A percentile compares a stretch with the other conserved stretches of the same genome.
Conservation (phyloP, 2,797 vertebrate species). For the Eidolon dupreanum region DNA sequence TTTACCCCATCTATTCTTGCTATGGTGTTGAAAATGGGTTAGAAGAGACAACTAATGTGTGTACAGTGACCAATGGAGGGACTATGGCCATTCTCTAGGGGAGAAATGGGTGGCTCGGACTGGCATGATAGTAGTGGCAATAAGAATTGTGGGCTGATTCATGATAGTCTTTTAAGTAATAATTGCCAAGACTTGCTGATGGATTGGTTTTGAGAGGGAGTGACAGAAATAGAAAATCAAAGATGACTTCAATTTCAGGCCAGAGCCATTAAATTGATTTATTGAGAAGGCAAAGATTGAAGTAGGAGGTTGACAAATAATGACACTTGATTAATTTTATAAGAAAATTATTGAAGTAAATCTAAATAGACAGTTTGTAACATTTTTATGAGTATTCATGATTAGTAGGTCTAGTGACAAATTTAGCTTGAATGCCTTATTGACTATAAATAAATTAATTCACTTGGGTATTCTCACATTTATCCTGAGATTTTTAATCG, state of each 20-base stretch:
- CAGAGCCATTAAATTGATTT: background rate
- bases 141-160: background rate
- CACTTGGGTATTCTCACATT: background rate
- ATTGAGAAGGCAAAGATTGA: background rate
- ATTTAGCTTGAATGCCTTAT: slow-evolving; percentile 12
- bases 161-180: background rate
- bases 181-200: background rate
- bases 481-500: slow-evolving; percentile 4
- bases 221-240: background rate
- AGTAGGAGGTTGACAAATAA: slow-evolving; percentile 23
- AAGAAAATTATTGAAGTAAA: slow-evolving; percentile 34
- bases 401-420: background rate
- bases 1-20: background rate
- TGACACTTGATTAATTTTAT: slow-evolving; percentile 2
- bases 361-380: background rate
- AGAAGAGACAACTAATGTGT: background rate
- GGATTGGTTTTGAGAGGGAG: background rate
- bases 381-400: slow-evolving; percentile 1
- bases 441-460: slow-evolving; percentile 37
- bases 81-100: background rate
- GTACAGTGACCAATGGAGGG: background rate
- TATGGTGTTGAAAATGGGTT: background rate
- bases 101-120: background rate
- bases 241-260: background rate
- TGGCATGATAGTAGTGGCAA: background rate